phyloP scores from a whole-genome alignment of 1,140 invertebrate genomes.

The Bombus pascuorum region DNA sequence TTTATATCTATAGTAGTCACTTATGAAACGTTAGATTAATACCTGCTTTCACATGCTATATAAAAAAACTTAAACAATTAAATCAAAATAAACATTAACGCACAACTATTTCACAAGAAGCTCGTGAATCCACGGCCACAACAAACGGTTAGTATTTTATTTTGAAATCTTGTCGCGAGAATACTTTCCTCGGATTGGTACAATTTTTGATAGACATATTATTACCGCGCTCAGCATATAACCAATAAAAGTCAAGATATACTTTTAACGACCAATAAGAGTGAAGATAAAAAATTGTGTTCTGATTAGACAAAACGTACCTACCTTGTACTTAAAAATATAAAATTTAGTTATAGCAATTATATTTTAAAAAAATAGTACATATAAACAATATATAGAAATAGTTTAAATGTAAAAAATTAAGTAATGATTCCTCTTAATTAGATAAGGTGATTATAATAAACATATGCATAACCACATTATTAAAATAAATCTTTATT shows the following conservation, averaged over 20 bases:
- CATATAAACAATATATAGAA: background rate
- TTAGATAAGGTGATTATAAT: background rate
- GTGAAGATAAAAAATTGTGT: background rate
- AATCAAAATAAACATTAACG: background rate
- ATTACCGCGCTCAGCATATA: background rate
- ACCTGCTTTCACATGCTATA: background rate
- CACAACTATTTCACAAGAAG: background rate
- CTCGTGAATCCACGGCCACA: background rate
- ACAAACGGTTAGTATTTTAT: constrained; percentile 14
- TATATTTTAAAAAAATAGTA: background rate
- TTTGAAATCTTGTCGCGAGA: constrained; percentile 2
- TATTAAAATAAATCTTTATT: constrained; percentile 70
- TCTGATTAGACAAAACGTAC: background rate
- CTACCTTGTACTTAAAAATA: background rate
- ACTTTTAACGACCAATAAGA: background rate
- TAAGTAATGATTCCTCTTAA: background rate
- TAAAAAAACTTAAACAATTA: background rate
- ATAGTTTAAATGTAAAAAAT: background rate
- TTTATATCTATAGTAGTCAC: background rate
- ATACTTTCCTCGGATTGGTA: constrained; percentile 18
- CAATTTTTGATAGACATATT: background rate
- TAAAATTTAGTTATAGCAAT: background rate
- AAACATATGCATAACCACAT: constrained; percentile 16
- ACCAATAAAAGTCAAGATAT: constrained; percentile 7
- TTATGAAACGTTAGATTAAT: background rate